These are phyloP conservation scores for Bombus confusus DNA, from an alignment of 1,140 invertebrate genomes.

Conservation along the genomic window DNA sequence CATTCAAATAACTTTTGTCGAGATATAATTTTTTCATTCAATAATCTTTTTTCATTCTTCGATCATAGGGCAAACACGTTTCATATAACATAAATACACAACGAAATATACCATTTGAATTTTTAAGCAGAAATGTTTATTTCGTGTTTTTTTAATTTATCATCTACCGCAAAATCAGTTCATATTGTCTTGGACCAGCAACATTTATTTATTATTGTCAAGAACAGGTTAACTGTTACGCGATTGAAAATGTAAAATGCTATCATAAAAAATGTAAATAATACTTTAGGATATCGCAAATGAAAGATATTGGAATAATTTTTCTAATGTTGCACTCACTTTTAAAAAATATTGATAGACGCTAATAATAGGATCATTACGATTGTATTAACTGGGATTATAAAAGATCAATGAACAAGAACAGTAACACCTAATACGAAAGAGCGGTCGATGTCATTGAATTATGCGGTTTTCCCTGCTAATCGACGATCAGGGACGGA, in stretches of 20 bases:
- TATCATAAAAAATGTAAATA: too few relatives aligned
- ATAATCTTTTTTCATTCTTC: neutral
- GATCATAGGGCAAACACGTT: neutral
- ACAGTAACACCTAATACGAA: conserved; percentile 10
- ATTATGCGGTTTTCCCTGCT: conserved; percentile 43
- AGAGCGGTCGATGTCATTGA: conserved; percentile 36
- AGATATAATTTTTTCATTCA: neutral
- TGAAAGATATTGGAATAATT: too few relatives aligned
- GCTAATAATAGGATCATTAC: neutral
- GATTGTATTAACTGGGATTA: too few relatives aligned
- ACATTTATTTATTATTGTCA: too few relatives aligned
- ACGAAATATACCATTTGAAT: neutral
- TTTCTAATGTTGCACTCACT: too few relatives aligned
- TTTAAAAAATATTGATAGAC: too few relatives aligned
- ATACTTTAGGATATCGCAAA: too few relatives aligned
- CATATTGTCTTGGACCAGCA: neutral
- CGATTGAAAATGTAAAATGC: too few relatives aligned
- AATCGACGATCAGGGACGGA: conserved; percentile 32
- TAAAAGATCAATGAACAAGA: neutral
- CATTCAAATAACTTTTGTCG: neutral
- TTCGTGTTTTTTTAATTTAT: neutral
- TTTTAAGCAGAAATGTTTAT: neutral
- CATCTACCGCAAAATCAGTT: neutral
- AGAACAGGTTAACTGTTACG: too few relatives aligned
- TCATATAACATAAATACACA: neutral